These are phyloP conservation scores for Pachymerium ferrugineum DNA, from an alignment of 2,888 invertebrate species.

Conservation along the genomic window DNA sequence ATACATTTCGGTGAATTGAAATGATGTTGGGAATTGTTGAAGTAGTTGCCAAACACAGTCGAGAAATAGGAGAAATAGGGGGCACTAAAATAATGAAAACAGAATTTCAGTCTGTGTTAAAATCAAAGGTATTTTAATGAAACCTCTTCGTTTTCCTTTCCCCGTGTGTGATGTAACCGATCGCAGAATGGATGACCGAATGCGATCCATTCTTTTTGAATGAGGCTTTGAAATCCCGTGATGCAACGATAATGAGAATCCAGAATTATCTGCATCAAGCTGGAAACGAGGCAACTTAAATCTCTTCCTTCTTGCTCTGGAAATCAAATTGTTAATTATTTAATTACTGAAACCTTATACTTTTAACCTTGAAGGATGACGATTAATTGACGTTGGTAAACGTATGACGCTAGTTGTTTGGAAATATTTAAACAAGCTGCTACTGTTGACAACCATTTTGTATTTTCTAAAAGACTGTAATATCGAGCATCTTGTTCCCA, in stretches of 20 bases:
- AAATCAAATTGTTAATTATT: slow-evolving; percentile 37
- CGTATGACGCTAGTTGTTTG: slow-evolving; percentile 61
- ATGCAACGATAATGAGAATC: slow-evolving; percentile 78
- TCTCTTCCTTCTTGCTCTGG: slow-evolving; percentile 75
- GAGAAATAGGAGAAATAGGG: slow-evolving; percentile 81
- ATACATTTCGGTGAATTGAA: slow-evolving; percentile 89
- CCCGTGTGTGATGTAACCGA: slow-evolving; percentile 44
- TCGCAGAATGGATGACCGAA: slow-evolving; percentile 82
- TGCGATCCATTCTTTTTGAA: slow-evolving; percentile 93
- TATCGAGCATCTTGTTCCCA: slow-evolving; percentile 64
- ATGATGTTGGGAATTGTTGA: slow-evolving; percentile 78
- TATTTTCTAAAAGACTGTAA: slow-evolving; percentile 48
- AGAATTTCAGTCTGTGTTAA: neutral
- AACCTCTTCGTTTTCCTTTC: slow-evolving; percentile 41
- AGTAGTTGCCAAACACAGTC: slow-evolving; percentile 90
- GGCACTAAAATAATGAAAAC: slow-evolving; percentile 56
- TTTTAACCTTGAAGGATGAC: slow-evolving; percentile 76
- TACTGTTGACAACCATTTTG: slow-evolving; percentile 79
- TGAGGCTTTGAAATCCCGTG: slow-evolving; percentile 78
- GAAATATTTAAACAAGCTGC: slow-evolving; percentile 70
- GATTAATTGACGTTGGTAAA: slow-evolving; percentile 56
- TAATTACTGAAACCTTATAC: slow-evolving; percentile 6
- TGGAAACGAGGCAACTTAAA: slow-evolving; percentile 77
- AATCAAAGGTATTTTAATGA: neutral
- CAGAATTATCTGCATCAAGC: slow-evolving; percentile 75